phyloP scores from a whole-genome alignment of 2,888 invertebrate genomes.

The Orchestes rusci region DNA sequence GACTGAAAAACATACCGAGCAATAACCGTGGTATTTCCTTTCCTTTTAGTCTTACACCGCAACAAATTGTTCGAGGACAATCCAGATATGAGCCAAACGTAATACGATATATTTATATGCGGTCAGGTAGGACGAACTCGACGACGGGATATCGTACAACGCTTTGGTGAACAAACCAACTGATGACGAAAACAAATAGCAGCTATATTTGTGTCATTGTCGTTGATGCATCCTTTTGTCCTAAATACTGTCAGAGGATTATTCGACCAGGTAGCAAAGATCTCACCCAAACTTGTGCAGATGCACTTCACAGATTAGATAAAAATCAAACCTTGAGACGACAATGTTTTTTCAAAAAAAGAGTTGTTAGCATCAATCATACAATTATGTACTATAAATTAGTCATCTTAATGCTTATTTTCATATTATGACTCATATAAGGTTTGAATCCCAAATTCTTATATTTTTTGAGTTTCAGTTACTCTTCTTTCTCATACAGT shows the following conservation, averaged over 20 bases:
- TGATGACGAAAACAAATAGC: constrained; percentile 39
- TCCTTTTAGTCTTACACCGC: constrained; percentile 39
- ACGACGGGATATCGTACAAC: constrained; percentile 13
- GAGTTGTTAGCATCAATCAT: no score
- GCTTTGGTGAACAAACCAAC: constrained; percentile 10
- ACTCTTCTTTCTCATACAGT: no score
- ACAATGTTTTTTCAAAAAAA: no score
- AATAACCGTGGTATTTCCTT: constrained; percentile 34
- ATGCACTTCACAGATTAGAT: constrained; percentile 9
- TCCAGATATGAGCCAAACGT: constrained; percentile 29
- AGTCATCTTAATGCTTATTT: no score
- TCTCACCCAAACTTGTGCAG: constrained; percentile 21
- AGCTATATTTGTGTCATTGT: constrained; percentile 45
- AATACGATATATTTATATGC: constrained; percentile 42
- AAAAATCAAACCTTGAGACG: no score
- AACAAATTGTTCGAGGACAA: constrained; percentile 39
- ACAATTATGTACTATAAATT: no score
- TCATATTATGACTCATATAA: no score
- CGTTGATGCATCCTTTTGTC: constrained; percentile 41
- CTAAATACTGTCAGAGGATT: constrained; percentile 31
- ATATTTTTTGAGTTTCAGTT: no score
- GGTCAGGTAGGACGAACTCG: constrained; percentile 21
- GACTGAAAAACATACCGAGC: constrained; percentile 19
- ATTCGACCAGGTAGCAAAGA: constrained; percentile 20
- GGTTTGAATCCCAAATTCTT: no score